A percentile compares a stretch with the other conserved stretches of the same genome.
Conservation (phyloP, 1,140 invertebrate genomes). For the Tetragonula clypearis region DNA sequence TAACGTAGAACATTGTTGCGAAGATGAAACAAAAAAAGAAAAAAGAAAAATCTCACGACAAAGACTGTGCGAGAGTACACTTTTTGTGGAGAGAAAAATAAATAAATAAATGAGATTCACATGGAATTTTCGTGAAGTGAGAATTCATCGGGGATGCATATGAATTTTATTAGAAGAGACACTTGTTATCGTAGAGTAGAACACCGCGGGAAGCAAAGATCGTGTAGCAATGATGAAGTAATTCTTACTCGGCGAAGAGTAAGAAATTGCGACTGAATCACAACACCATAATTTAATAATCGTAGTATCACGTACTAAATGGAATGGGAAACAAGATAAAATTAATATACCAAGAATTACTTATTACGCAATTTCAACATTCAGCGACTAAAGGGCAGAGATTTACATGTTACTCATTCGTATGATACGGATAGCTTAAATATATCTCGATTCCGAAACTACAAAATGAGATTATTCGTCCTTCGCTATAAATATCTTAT, state of each 20-base stretch:
- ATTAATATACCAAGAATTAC: background rate
- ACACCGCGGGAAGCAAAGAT: background rate
- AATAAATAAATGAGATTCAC: background rate
- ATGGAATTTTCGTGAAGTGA: background rate
- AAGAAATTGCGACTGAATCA: conserved; percentile 23
- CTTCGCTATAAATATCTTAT: background rate
- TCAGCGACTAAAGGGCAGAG: background rate
- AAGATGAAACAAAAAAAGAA: background rate
- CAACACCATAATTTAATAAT: conserved; percentile 21
- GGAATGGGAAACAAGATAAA: background rate
- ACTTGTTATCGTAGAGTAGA: background rate
- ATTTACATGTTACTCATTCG: conserved; percentile 20
- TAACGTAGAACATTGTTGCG: background rate
- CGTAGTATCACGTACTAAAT: background rate
- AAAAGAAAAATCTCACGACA: background rate
- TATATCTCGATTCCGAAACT: background rate
- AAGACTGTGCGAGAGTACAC: background rate
- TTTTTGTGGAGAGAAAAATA: background rate
- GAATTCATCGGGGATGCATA: background rate
- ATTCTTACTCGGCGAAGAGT: background rate
- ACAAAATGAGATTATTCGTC: background rate
- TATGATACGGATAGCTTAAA: conserved; percentile 12
- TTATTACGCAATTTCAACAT: conserved; percentile 1
- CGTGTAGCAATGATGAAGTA: background rate
- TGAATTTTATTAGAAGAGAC: background rate